These are phyloP conservation scores for Turritopsis rubra DNA, from an alignment of 30 jellyfish, hydroid and myxozoan species.

Conservation along the genomic window DNA sequence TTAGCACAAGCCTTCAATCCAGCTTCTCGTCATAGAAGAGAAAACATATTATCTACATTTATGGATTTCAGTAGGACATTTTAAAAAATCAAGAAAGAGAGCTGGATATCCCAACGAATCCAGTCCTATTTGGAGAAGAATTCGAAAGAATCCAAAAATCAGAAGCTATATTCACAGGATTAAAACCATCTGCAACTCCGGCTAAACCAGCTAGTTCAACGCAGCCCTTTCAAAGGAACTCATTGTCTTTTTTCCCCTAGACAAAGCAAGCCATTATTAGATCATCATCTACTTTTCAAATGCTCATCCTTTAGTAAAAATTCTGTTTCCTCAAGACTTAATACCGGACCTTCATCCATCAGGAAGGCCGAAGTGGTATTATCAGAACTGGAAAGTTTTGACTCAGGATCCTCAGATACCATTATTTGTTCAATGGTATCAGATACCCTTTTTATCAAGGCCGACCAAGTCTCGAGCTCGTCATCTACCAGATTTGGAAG, in stretches of 20 bases:
- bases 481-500: too few relatives aligned
- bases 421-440: neutral
- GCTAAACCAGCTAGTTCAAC: neutral
- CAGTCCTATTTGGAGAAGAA: neutral
- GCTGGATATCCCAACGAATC: neutral
- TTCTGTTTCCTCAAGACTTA: too few relatives aligned
- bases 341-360: too few relatives aligned
- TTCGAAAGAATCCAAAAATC: neutral
- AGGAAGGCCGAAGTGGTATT: too few relatives aligned
- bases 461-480: too few relatives aligned
- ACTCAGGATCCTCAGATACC: conserved; percentile 1
- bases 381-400: neutral
- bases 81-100: neutral
- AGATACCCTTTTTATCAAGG: neutral
- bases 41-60: too few relatives aligned
- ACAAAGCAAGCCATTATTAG: too few relatives aligned
- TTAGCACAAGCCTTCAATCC: too few relatives aligned
- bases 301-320: too few relatives aligned
- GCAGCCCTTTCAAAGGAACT: conserved; percentile 1
- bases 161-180: neutral
- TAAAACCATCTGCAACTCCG: neutral
- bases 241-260: too few relatives aligned
- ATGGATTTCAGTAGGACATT: neutral
- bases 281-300: neutral
- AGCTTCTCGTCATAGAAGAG: too few relatives aligned